These are phyloP conservation scores for Neolamprologus modestus DNA, from an alignment of 2,113 vertebrate genomes.

Conservation along the genomic window DNA sequence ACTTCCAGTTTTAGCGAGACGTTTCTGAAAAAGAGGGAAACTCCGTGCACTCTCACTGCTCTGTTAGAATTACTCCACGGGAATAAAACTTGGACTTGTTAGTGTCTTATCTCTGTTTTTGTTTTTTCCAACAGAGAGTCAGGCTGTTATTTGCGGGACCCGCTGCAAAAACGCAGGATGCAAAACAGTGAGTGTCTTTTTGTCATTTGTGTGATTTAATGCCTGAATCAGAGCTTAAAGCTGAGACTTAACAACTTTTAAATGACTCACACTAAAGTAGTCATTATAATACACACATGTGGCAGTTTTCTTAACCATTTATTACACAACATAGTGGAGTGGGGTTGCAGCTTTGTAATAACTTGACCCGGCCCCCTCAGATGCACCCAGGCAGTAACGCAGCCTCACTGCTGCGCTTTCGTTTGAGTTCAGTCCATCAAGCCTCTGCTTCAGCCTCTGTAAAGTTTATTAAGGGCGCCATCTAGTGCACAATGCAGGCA, in stretches of 20 bases:
- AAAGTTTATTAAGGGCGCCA: background rate
- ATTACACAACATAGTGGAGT: background rate
- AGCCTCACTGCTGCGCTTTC: background rate
- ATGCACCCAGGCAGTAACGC: background rate
- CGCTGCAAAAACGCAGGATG: slow-evolving; percentile 88
- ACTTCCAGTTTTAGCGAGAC: background rate
- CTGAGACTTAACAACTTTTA: background rate
- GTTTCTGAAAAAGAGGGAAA: background rate
- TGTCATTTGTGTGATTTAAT: background rate
- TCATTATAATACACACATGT: background rate
- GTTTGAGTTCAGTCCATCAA: background rate
- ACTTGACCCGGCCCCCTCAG: background rate
- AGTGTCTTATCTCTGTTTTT: background rate
- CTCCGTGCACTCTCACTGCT: background rate
- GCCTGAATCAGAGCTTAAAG: background rate
- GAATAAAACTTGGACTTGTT: background rate
- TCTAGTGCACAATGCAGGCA: slow-evolving; percentile 4
- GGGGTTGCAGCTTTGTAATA: background rate
- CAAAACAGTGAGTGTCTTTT: slow-evolving; percentile 77
- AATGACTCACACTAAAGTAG: background rate
- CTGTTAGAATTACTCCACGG: background rate
- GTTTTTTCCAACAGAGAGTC: slow-evolving; percentile 39
- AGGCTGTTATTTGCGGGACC: slow-evolving; percentile 63
- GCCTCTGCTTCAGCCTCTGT: background rate
- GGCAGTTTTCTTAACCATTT: background rate